Base-by-base conservation (phyloP, 2,797 vertebrate genomes). In the Sparus aurata region DNA sequence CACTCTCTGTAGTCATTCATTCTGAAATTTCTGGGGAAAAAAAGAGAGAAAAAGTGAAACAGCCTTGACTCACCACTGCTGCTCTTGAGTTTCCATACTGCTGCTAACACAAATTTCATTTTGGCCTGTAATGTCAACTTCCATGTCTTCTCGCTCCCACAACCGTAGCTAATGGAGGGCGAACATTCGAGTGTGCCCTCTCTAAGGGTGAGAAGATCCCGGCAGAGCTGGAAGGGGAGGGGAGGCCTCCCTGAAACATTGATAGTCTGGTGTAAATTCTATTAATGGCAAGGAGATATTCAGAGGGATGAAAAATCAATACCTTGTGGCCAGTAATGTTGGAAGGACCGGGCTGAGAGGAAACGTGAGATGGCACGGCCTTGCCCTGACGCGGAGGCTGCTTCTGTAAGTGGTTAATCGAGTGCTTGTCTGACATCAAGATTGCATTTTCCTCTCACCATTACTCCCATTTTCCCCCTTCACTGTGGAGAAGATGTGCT, bases 261-360 rank as follows among this genome's bases (percentile, higher is more conserved):
- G 89, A 92, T 85, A 91, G 85, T 88, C 92, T 86, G 76, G 85
- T 86, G 90, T 82, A 89, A 93, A 93, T 92, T 94, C 88, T 82
- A 91, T 93, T 2, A 91, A 90, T 78, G 85, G 93, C 91, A 94
- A 94, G 87, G 59, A 80, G 90, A 93, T 89, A 93, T 90, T 89
- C 91, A 91, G 91, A 92, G 91, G 94, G 90, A 95, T 86, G 73
- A 84, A 87, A 82, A 88, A 96, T 91, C 91, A 89, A 96, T 92
- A 90, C 75, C 43, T 70, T 73, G 82, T 94, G 92, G 89, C 93
- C 95, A 95, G 94, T 96, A 94, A 89, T 93, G 92, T 96, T 95
- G 93, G 94, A 94, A 91, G 94, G 83, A 94, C 94, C 88, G 84
- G 89, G 68, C 87, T 79, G 91, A 93, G 91, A 93, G 90, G 96